Conservation (phyloP, 1,140 invertebrate species). For the Apocrypta bakeri region DNA sequence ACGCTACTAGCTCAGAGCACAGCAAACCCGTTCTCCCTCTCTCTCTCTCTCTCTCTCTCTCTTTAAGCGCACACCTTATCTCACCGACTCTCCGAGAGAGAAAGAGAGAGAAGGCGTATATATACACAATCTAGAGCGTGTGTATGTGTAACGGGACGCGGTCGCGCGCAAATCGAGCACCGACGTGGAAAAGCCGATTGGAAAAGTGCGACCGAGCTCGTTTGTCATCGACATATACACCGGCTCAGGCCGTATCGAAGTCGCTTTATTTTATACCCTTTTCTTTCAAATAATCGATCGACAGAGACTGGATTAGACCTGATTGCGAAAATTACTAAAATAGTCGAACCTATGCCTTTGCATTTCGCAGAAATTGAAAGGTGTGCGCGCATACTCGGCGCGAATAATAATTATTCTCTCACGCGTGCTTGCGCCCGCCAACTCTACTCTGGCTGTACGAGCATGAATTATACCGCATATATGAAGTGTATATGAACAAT, state of each 20-base stretch:
- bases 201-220: constrained; percentile 7
- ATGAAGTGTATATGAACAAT: constrained; percentile 26
- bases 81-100: constrained; percentile 9
- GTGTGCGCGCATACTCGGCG: not conserved
- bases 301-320: too few relatives aligned
- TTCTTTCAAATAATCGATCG: not conserved
- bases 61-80: constrained; percentile 20
- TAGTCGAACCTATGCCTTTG: not conserved
- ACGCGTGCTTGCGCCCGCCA: not conserved
- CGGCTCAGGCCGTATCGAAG: not conserved
- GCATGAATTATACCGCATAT: not conserved
- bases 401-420: constrained; percentile 31
- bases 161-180: constrained; percentile 1
- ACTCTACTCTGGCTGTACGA: too few relatives aligned
- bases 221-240: not conserved
- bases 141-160: not conserved
- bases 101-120: constrained; percentile 1
- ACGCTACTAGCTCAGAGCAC: not conserved
- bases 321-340: not conserved
- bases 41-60: not conserved
- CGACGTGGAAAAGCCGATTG: constrained; percentile 25
- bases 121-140: not conserved
- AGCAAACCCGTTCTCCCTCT: constrained; percentile 34
- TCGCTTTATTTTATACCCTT: not conserved
- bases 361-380: constrained; percentile 34